Conservation (phyloP, 1,140 invertebrate genomes). For the Eueides isabella region DNA sequence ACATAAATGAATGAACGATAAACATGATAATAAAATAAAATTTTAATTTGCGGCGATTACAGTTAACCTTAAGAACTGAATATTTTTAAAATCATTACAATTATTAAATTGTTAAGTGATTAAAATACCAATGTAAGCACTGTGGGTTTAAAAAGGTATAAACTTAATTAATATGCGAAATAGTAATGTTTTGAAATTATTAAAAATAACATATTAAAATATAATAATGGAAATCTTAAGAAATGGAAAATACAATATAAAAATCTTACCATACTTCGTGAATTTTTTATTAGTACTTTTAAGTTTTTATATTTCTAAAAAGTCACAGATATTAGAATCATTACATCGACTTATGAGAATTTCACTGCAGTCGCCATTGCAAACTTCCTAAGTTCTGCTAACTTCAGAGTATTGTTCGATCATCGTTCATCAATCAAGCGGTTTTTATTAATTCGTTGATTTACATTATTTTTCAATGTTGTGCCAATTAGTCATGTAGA, state of each 20-base stretch:
- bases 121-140: not conserved
- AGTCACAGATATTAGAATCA: not conserved
- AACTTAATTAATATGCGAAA: not conserved
- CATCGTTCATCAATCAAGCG: constrained; percentile 78
- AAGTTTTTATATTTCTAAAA: not conserved
- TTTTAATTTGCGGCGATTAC: not conserved
- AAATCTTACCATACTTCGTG: not conserved
- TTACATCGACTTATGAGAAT: constrained; percentile 24
- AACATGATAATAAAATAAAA: constrained; percentile 1
- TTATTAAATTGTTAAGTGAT: not conserved
- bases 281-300: not conserved
- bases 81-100: not conserved
- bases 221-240: not conserved
- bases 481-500: constrained; percentile 65
- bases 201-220: not conserved
- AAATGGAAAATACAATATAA: not conserved
- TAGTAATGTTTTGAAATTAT: not conserved
- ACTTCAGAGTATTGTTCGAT: constrained; percentile 80
- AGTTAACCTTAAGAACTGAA: not conserved
- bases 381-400: constrained; percentile 60
- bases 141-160: not conserved
- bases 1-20: constrained; percentile 20
- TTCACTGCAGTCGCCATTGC: constrained; percentile 60
- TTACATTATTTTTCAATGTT: constrained; percentile 67
- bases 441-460: constrained; percentile 71